Conservation (phyloP, 2,888 invertebrate genomes). For the Leucozona laternaria region DNA sequence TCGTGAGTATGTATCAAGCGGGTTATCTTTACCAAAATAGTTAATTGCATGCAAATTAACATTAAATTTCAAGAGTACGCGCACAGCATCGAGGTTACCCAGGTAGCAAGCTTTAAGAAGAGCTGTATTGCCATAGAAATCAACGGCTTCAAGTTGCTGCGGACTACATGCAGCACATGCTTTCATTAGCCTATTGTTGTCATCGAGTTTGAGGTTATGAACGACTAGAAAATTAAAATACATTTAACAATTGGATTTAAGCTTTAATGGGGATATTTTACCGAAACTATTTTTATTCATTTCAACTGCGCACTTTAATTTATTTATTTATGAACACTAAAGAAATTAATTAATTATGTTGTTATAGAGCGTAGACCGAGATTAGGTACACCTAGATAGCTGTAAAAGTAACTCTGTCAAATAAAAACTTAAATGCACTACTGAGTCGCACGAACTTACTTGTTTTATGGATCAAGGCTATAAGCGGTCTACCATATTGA, state of each 20-base stretch:
- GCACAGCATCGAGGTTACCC: slow-evolving; percentile 78
- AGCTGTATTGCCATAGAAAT: slow-evolving; percentile 82
- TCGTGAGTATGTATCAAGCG: not conserved
- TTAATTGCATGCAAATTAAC: slow-evolving; percentile 80
- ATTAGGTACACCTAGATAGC: too few relatives aligned
- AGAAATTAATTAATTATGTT: too few relatives aligned
- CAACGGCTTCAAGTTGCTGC: slow-evolving; percentile 79
- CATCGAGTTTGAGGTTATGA: slow-evolving; percentile 77
- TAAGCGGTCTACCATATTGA: too few relatives aligned
- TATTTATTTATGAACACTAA: too few relatives aligned
- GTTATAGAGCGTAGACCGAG: too few relatives aligned
- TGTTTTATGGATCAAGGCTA: too few relatives aligned
- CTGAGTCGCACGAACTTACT: too few relatives aligned
- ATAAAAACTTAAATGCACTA: too few relatives aligned
- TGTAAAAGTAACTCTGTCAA: too few relatives aligned
- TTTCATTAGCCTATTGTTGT: slow-evolving; percentile 77
- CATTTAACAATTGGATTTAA: not conserved
- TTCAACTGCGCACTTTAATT: not conserved
- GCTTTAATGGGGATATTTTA: not conserved
- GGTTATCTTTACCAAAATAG: slow-evolving; percentile 78
- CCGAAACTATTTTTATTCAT: slow-evolving; percentile 28
- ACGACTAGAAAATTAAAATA: slow-evolving; percentile 76
- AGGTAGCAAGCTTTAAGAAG: slow-evolving; percentile 81
- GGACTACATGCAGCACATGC: slow-evolving; percentile 77
- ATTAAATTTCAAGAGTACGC: slow-evolving; percentile 78